These are phyloP conservation scores for Leptodactylus fuscus DNA, from an alignment of 2,113 vertebrate genomes.

Conservation along the genomic window DNA sequence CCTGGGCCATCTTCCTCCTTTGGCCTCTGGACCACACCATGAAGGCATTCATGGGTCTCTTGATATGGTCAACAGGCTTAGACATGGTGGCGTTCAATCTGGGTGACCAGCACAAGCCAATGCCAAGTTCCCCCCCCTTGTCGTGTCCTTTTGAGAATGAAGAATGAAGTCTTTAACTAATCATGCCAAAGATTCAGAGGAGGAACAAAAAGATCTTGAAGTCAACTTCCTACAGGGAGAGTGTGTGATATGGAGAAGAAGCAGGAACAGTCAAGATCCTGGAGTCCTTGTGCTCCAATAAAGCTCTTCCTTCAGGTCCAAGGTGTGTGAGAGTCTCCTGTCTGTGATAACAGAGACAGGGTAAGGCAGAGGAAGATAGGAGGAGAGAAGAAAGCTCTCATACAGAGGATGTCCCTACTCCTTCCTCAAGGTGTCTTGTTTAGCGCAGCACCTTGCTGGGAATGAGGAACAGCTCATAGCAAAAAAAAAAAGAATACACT, in stretches of 20 bases:
- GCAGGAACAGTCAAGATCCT: slow-evolving; percentile 49
- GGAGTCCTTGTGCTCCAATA: slow-evolving; percentile 35
- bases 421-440: slow-evolving; percentile 76
- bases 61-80: slow-evolving; percentile 98
- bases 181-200: slow-evolving; percentile 79
- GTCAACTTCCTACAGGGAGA: slow-evolving; percentile 18
- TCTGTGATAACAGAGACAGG: slow-evolving; percentile 51
- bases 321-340: slow-evolving; percentile 61
- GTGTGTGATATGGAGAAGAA: slow-evolving; percentile 52
- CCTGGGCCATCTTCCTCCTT: slow-evolving; percentile 98
- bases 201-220: slow-evolving; percentile 41
- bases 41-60: slow-evolving; percentile 99
- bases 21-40: slow-evolving; percentile 99
- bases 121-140: slow-evolving; percentile 38
- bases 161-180: slow-evolving; percentile 71
- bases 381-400: slow-evolving; percentile 39
- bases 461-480: slow-evolving; percentile 79
- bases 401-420: slow-evolving; percentile 58
- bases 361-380: slow-evolving; percentile 11
- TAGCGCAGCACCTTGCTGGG: slow-evolving; percentile 83
- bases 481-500: slow-evolving; percentile 69
- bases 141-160: slow-evolving; percentile 53
- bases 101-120: slow-evolving; percentile 32
- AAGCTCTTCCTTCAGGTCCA: slow-evolving; percentile 60
- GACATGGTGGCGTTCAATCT: slow-evolving; percentile 81